phyloP scores from a whole-genome alignment of 2,888 invertebrate species.

The Leptopilina syphax region DNA sequence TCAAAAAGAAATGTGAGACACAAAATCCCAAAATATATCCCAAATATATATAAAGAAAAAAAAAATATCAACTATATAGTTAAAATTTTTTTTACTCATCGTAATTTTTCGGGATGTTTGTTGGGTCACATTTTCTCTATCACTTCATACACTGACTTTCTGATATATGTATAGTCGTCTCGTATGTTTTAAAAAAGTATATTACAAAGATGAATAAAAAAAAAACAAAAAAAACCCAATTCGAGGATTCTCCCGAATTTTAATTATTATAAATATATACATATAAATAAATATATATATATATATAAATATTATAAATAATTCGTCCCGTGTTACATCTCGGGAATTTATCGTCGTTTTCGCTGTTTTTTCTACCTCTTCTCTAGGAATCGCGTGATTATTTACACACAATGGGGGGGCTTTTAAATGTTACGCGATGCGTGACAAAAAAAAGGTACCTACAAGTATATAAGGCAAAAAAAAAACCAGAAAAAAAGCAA shows the following conservation, averaged over 20 bases:
- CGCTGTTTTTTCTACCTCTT: conserved; percentile 74
- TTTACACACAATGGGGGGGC: conserved; percentile 53
- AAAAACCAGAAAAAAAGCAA: conserved; percentile 35
- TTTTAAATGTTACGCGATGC: conserved; percentile 54
- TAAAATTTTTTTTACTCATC: neutral
- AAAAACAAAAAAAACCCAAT: conserved; percentile 22
- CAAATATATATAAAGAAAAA: neutral
- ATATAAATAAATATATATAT: conserved; percentile 44
- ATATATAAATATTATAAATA: conserved; percentile 45
- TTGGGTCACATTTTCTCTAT: conserved; percentile 38
- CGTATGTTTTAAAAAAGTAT: conserved; percentile 54
- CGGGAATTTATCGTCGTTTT: conserved; percentile 70
- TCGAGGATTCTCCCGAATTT: conserved; percentile 58
- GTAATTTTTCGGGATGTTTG: conserved; percentile 23
- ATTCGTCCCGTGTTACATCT: conserved; percentile 60
- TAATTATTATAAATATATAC: conserved; percentile 62
- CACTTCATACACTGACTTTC: conserved; percentile 32
- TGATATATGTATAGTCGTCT: conserved; percentile 46
- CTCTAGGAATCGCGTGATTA: conserved; percentile 69
- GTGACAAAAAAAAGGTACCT: conserved; percentile 44
- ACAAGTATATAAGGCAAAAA: conserved; percentile 47
- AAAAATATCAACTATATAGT: conserved; percentile 1
- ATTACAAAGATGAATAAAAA: neutral
- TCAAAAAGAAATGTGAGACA: conserved; percentile 39
- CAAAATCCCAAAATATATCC: conserved; percentile 17